These are phyloP conservation scores for Mantis religiosa DNA, from an alignment of 2,888 invertebrate genomes.

Conservation along the genomic window DNA sequence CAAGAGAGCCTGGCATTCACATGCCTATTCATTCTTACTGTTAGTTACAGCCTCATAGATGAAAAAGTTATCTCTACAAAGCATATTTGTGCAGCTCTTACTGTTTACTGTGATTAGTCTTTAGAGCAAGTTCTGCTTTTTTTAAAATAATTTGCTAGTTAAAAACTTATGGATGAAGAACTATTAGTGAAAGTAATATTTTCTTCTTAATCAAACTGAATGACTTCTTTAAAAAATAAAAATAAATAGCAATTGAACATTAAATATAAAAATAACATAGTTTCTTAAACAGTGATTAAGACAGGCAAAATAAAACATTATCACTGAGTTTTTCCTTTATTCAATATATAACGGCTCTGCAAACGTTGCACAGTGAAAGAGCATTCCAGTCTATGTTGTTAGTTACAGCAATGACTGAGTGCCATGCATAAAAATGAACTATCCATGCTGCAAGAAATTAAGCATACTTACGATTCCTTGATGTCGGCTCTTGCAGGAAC, in stretches of 20 bases:
- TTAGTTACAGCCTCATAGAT: neutral
- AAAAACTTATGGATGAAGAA: no score
- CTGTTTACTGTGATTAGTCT: neutral
- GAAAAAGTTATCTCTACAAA: neutral
- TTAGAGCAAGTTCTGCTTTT: neutral
- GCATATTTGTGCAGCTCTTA: neutral
- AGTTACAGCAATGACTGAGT: neutral
- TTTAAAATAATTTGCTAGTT: no score
- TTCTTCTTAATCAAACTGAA: no score
- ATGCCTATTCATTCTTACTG: neutral
- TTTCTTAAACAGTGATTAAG: no score
- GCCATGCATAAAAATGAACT: neutral
- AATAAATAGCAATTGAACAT: no score
- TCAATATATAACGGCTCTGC: neutral
- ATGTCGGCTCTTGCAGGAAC: conserved; percentile 34
- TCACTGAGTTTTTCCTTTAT: neutral
- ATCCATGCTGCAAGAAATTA: neutral
- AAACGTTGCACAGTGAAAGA: neutral
- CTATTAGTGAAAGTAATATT: no score
- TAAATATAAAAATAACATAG: no score
- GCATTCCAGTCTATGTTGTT: neutral
- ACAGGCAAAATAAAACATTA: neutral
- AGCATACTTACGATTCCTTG: conserved; percentile 43
- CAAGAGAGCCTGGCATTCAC: neutral
- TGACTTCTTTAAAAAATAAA: no score